These are phyloP conservation scores for Diorhabda carinulata DNA, from an alignment of 1,140 invertebrate genomes.

Conservation along the genomic window DNA sequence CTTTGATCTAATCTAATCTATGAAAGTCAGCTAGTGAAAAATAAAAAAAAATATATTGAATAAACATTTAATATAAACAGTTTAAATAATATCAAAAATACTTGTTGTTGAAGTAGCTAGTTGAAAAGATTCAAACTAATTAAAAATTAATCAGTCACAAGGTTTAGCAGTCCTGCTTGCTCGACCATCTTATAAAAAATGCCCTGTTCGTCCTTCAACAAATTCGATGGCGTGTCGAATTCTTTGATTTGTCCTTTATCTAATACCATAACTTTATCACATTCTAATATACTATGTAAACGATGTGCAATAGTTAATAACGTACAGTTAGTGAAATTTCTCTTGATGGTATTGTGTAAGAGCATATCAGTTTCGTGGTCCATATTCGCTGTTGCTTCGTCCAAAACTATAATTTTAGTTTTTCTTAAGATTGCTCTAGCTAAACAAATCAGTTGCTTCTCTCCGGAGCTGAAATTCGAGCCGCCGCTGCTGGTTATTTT, in stretches of 20 bases:
- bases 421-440: conserved; percentile 69
- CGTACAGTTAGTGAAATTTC: conserved; percentile 66
- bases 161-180: conserved; percentile 46
- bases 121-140: neutral
- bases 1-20: neutral
- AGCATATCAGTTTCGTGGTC: conserved; percentile 67
- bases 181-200: conserved; percentile 59
- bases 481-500: conserved; percentile 60
- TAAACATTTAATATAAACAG: neutral
- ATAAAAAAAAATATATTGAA: neutral
- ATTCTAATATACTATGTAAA: conserved; percentile 77
- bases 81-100: neutral
- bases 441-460: conserved; percentile 74
- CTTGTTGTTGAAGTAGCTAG: neutral
- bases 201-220: conserved; percentile 61
- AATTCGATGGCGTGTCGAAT: conserved; percentile 65
- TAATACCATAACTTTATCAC: conserved; percentile 68
- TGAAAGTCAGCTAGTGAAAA: neutral
- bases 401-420: conserved; percentile 73
- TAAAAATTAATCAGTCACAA: neutral
- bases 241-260: conserved; percentile 61
- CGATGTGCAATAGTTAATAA: conserved; percentile 80
- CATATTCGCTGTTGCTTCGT: conserved; percentile 69
- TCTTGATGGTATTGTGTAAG: conserved; percentile 63
- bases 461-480: conserved; percentile 75